Conservation (phyloP, 2,113 vertebrate genomes). For the Chamaea fasciata region DNA sequence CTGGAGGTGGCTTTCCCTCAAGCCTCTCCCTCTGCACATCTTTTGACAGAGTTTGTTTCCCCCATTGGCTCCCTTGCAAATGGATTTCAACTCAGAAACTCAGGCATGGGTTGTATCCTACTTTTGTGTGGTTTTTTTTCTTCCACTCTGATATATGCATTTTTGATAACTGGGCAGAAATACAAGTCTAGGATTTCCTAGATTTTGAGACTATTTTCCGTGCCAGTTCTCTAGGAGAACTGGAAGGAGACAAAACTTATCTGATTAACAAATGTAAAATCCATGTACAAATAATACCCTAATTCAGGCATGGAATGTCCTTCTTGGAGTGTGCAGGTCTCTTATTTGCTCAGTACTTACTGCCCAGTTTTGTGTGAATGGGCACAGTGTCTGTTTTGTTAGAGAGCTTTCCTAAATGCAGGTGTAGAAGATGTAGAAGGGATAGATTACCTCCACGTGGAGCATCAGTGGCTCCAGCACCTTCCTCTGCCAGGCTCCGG, state of each 20-base stretch:
- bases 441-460: fast-evolving
- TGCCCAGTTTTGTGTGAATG: neutral
- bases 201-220: neutral
- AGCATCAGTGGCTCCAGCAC: neutral
- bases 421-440: neutral
- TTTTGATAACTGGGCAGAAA: neutral
- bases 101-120: neutral
- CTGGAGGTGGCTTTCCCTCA: neutral
- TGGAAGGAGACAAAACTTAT: neutral
- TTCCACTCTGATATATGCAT: neutral
- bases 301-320: neutral
- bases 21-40: neutral
- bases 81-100: neutral
- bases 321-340: neutral
- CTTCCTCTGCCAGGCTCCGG: neutral
- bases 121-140: neutral
- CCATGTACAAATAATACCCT: neutral
- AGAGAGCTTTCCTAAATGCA: neutral
- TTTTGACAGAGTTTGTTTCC: neutral
- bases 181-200: neutral
- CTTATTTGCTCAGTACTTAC: neutral
- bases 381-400: neutral
- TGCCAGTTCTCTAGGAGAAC: neutral
- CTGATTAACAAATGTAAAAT: conserved; percentile 1
- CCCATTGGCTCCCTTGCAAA: neutral